Percentiles rank a stretch among this genome's conserved stretches.
Evolutionary conservation across 2,113 vertebrate genomes (phyloP).

Genomic region (Onychostoma macrolepis): DNA sequence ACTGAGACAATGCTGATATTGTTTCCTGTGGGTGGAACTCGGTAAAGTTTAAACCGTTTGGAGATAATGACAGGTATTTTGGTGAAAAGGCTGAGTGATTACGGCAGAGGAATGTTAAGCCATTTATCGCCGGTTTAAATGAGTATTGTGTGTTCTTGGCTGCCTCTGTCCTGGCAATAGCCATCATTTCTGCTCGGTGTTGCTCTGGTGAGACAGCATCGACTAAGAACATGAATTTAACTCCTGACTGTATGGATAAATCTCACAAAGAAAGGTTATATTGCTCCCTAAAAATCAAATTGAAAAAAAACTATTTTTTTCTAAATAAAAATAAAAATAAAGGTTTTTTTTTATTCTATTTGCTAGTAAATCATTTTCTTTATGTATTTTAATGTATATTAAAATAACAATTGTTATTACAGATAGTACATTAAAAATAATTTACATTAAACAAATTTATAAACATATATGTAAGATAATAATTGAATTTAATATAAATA

Average conservation of each 20-base stretch:
- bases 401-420: background rate
- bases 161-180: background rate
- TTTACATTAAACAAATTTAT: too few species aligned
- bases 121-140: background rate
- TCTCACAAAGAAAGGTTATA: background rate
- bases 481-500: too few species aligned
- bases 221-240: background rate
- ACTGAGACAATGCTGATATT: background rate
- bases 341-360: background rate
- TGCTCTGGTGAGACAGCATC: background rate
- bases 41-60: background rate
- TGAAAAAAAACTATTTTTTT: too few species aligned
- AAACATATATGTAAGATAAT: too few species aligned
- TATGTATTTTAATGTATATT: background rate
- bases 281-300: background rate
- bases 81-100: constrained; percentile 4
- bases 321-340: background rate
- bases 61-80: constrained; percentile 18
- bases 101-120: background rate
- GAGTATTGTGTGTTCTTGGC: background rate
- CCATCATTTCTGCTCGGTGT: background rate
- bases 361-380: too few species aligned
- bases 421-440: too few species aligned
- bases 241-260: background rate
- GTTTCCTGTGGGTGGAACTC: background rate